Conservation (phyloP, 1,140 invertebrate genomes). For the Sweltsa coloradensis region DNA sequence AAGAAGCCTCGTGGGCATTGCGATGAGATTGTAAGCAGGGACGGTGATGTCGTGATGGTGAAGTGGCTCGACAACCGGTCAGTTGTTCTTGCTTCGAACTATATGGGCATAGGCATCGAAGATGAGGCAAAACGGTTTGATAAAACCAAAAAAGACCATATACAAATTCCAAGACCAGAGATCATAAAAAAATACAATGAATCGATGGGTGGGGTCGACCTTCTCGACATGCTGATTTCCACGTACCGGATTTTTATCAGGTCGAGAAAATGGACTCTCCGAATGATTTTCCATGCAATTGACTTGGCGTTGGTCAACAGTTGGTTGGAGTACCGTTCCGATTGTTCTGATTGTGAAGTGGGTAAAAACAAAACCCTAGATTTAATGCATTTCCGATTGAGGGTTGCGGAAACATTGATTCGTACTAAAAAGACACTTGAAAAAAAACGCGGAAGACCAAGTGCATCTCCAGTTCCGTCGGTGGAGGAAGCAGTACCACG, state of each 20-base stretch:
- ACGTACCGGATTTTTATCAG: conserved; percentile 20
- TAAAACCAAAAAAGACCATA: conserved; percentile 21
- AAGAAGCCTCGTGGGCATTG: conserved; percentile 17
- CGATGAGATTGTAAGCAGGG: conserved; percentile 5
- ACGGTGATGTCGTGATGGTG: conserved; percentile 24
- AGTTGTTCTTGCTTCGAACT: conserved; percentile 30
- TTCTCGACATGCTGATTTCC: conserved; percentile 21
- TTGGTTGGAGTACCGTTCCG: conserved; percentile 22
- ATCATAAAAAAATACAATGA: conserved; percentile 25
- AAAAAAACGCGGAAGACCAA: conserved; percentile 9
- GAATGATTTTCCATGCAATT: conserved; percentile 22
- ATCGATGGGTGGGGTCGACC: conserved; percentile 29
- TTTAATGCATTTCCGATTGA: conserved; percentile 11
- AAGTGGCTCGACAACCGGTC: conserved; percentile 30
- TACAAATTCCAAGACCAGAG: conserved; percentile 24
- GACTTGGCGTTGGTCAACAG: conserved; percentile 20
- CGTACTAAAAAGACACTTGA: neutral
- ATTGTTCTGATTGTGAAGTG: conserved; percentile 9
- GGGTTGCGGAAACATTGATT: conserved; percentile 11
- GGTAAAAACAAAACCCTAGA: conserved; percentile 10
- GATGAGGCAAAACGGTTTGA: conserved; percentile 26
- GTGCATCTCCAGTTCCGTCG: neutral
- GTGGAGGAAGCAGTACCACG: neutral
- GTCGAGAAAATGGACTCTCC: conserved; percentile 25
- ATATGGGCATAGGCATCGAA: conserved; percentile 26